phyloP scores from a whole-genome alignment of 1,140 invertebrate genomes.

The Pollicipes pollicipes region DNA sequence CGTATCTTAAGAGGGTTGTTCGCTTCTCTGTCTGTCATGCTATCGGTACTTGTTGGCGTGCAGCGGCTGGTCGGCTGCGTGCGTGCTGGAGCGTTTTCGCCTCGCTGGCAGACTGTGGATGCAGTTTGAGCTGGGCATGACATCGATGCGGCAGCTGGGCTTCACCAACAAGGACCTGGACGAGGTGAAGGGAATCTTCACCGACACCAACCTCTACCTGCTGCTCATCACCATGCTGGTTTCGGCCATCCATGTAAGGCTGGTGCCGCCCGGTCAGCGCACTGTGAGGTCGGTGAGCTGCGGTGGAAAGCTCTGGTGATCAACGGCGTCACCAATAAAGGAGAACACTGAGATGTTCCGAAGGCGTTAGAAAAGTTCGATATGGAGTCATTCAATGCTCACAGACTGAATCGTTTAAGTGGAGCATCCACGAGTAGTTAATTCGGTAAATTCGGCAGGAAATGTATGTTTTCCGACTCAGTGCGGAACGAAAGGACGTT shows the following conservation, averaged over 20 bases:
- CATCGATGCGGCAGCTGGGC: constrained; percentile 50
- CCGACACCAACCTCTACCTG: constrained; percentile 85
- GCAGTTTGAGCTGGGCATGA: constrained; percentile 60
- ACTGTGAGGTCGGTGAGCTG: background rate
- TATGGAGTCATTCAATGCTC: no score
- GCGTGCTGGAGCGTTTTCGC: no score
- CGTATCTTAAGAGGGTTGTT: no score
- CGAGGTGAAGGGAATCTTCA: constrained; percentile 90
- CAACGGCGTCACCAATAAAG: background rate
- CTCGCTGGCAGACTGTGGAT: constrained; percentile 42
- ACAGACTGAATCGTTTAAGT: no score
- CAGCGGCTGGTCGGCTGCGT: no score
- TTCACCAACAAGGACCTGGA: constrained; percentile 88
- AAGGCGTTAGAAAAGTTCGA: background rate
- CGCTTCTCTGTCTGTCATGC: no score
- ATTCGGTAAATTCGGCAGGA: no score
- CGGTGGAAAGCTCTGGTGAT: background rate
- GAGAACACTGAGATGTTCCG: background rate
- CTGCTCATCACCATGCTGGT: constrained; percentile 82
- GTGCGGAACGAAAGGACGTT: no score
- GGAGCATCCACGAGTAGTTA: no score
- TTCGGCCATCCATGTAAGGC: constrained; percentile 77
- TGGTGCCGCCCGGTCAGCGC: background rate
- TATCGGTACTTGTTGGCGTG: no score
- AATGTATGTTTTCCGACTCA: no score